Evolutionary conservation across 2,113 vertebrate species (phyloP).

Genomic region (Dipodomys ordii): DNA sequence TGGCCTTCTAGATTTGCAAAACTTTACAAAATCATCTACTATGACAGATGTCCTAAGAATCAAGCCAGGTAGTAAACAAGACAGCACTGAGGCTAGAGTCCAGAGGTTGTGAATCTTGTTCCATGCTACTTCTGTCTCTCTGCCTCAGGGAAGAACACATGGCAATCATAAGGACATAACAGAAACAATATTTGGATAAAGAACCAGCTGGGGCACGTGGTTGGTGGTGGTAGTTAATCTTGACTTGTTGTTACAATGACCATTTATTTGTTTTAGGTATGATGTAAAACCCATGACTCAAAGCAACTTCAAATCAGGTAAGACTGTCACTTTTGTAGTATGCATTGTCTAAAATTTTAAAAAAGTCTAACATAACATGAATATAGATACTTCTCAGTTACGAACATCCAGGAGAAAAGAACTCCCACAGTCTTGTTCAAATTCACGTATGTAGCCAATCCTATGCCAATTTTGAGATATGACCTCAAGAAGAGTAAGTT

Average conservation of each 20-base stretch:
- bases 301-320: not conserved
- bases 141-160: not conserved
- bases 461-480: not conserved
- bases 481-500: not conserved
- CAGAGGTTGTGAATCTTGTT: not conserved
- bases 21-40: not conserved
- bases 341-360: not conserved
- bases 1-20: slow-evolving; percentile 2
- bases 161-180: not conserved
- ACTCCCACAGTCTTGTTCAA: not conserved
- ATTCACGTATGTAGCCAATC: not conserved
- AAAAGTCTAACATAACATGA: not conserved
- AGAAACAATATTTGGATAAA: slow-evolving; percentile 38
- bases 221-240: not conserved
- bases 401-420: not conserved
- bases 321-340: not conserved
- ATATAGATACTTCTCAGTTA: not conserved
- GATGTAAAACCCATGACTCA: not conserved
- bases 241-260: not conserved
- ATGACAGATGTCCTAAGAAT: not conserved
- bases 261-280: not conserved
- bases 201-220: not conserved
- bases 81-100: not conserved
- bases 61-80: not conserved
- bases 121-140: not conserved